A percentile compares a stretch with the other conserved stretches of the same genome.
Conservation (phyloP, 2,888 invertebrate genomes). For the Cantharis nigra region DNA sequence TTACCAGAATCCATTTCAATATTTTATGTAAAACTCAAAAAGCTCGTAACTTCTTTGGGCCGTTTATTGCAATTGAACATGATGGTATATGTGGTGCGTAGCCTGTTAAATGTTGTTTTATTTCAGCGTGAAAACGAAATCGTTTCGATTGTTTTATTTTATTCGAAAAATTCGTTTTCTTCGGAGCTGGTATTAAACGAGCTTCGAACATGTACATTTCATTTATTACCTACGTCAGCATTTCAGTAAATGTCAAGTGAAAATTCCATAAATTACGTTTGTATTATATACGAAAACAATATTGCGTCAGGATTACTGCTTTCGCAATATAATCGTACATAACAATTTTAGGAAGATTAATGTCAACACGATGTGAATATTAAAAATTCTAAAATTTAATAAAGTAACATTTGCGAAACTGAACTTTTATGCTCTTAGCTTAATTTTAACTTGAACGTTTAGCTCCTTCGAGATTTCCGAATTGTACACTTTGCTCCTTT, state of each 20-base stretch:
- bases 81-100: not conserved
- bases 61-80: not conserved
- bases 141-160: not conserved
- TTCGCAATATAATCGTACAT: not conserved
- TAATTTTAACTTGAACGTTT: not conserved
- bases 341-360: not conserved
- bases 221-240: not conserved
- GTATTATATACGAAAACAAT: not conserved
- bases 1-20: too few species aligned
- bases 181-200: not conserved
- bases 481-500: not conserved
- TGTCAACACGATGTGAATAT: not conserved
- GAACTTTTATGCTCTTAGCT: not conserved
- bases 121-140: not conserved
- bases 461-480: not conserved
- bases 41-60: not conserved
- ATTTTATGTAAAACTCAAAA: not conserved
- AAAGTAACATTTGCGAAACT: not conserved
- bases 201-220: not conserved
- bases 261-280: not conserved
- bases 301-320: not conserved
- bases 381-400: not conserved
- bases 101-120: not conserved
- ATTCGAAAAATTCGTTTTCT: not conserved
- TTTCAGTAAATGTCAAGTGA: not conserved